Evolutionary conservation across 2,797 vertebrate genomes (phyloP).

Genomic region (Sylvia borin): DNA sequence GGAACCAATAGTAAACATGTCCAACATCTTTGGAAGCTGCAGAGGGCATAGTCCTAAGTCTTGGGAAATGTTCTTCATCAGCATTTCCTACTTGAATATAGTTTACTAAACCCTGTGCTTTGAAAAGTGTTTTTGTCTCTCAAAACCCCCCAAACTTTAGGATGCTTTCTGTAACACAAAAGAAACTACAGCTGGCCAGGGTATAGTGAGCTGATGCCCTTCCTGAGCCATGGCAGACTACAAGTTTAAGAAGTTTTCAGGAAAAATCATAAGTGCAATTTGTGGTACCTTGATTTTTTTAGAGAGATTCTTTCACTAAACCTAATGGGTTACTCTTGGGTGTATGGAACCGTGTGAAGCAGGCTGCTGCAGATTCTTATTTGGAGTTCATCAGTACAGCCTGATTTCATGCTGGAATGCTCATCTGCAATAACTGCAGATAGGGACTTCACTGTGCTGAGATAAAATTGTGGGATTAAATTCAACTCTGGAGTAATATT

Average conservation of each 20-base stretch:
- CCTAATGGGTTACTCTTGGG: background rate
- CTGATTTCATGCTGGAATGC: background rate
- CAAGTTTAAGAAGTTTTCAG: background rate
- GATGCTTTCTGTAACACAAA: background rate
- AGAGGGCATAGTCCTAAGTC: background rate
- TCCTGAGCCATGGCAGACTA: background rate
- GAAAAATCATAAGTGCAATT: rapidly evolving
- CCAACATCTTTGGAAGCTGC: background rate
- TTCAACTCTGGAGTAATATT: background rate
- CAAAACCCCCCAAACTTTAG: background rate
- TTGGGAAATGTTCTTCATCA: background rate
- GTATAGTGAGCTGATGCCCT: background rate
- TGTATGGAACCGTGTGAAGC: background rate
- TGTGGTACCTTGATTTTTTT: background rate
- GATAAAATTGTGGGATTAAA: background rate
- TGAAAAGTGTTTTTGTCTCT: background rate
- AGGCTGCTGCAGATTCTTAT: background rate
- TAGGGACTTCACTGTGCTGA: background rate
- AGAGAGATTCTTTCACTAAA: background rate
- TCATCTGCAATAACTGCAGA: background rate
- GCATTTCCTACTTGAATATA: background rate
- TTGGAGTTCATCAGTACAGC: background rate
- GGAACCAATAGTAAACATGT: background rate
- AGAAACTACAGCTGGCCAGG: background rate
- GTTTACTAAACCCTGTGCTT: background rate